These are phyloP conservation scores for Lepilemur ruficaudatus DNA, from an alignment of 2,797 vertebrate genomes.

Conservation along the genomic window DNA sequence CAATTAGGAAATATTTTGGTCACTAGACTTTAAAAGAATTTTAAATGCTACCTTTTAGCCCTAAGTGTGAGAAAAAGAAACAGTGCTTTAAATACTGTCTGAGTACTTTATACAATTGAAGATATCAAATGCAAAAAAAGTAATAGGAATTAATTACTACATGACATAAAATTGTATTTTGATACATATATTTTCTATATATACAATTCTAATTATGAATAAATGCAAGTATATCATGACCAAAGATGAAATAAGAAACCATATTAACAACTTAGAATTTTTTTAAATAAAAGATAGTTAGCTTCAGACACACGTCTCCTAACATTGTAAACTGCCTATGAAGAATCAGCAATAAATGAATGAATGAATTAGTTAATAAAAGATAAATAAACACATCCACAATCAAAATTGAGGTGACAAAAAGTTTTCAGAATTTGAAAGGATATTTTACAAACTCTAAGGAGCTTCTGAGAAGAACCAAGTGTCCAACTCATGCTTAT, in stretches of 20 bases:
- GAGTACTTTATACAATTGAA: neutral
- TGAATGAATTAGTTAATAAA: neutral
- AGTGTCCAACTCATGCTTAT: neutral
- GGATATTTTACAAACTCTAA: neutral
- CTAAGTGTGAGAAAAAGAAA: neutral
- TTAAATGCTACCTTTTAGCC: neutral
- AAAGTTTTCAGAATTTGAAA: neutral
- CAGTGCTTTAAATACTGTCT: neutral
- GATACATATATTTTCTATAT: neutral
- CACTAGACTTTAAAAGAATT: neutral
- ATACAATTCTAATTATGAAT: neutral
- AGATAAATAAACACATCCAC: neutral
- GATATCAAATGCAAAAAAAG: conserved; percentile 4
- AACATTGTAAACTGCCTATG: neutral
- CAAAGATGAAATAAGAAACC: conserved; percentile 1
- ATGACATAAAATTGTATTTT: neutral
- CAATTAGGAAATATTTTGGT: neutral
- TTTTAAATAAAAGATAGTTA: neutral
- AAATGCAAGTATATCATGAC: neutral
- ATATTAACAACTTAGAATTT: neutral
- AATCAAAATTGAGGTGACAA: neutral
- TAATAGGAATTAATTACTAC: neutral
- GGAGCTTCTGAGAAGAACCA: neutral
- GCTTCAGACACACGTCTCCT: neutral
- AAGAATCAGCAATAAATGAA: neutral